phyloP scores from a whole-genome alignment of 2,888 invertebrate species.

The Dendrolimus houi region DNA sequence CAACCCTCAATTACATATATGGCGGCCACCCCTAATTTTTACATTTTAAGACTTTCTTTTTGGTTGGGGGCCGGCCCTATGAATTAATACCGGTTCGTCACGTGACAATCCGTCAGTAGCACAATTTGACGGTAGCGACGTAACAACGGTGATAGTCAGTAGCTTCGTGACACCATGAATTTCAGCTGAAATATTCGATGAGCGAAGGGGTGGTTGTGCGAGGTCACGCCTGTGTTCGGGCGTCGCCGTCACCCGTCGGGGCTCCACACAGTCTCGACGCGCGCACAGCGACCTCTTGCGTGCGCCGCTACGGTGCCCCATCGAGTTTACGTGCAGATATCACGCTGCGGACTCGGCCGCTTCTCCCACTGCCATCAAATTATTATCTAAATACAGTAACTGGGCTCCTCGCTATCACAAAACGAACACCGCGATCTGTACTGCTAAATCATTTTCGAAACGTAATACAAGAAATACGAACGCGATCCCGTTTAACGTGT shows the following conservation, averaged over 20 bases:
- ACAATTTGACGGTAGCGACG: no score
- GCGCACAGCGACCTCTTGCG: conserved; percentile 60
- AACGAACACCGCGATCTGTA: conserved; percentile 46
- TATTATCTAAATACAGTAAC: conserved; percentile 61
- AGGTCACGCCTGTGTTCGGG: conserved; percentile 65
- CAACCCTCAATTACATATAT: no score
- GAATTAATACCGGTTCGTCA: no score
- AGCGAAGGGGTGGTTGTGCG: conserved; percentile 63
- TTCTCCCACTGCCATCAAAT: conserved; percentile 65
- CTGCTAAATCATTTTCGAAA: conserved; percentile 27
- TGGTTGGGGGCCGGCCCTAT: no score
- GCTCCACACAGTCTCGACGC: conserved; percentile 48
- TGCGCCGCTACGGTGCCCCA: conserved; percentile 52
- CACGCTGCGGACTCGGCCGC: conserved; percentile 66
- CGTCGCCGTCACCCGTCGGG: conserved; percentile 42
- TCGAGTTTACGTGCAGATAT: conserved; percentile 58
- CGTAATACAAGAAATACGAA: conserved; percentile 21
- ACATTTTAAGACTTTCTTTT: no score
- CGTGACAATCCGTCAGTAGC: no score
- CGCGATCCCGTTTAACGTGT: conserved; percentile 35
- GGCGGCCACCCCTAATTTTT: no score
- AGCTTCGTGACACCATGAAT: conserved; percentile 50
- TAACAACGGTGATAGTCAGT: no score
- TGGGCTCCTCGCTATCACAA: conserved; percentile 46
- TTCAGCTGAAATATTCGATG: conserved; percentile 58